Evolutionary conservation across 2,797 vertebrate species (phyloP).

Genomic region (Gouania willdenowi): DNA sequence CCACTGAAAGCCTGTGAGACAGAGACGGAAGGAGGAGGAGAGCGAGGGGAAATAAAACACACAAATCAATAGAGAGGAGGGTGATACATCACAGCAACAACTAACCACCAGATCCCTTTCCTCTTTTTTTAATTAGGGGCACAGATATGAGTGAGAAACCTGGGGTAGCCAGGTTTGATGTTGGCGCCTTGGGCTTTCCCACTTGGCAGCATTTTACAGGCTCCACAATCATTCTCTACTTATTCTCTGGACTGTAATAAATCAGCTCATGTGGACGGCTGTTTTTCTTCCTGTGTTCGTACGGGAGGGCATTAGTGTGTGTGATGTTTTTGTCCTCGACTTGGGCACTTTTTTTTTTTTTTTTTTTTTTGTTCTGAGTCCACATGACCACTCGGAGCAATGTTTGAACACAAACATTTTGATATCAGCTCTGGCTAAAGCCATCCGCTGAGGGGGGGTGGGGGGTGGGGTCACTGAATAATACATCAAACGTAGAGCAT

Average conservation of each 20-base stretch:
- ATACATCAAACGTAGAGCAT: constrained; percentile 56
- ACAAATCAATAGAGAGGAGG: constrained; percentile 39
- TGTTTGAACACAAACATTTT: constrained; percentile 43
- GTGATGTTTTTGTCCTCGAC: constrained; percentile 15
- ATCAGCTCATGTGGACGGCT: not conserved
- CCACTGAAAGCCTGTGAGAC: not conserved
- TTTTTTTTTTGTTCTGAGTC: constrained; percentile 22
- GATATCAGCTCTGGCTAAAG: constrained; percentile 47
- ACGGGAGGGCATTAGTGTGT: too few relatives aligned
- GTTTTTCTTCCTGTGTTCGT: not conserved
- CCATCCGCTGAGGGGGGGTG: constrained; percentile 40
- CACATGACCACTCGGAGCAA: constrained; percentile 19
- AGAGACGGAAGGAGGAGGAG: not conserved
- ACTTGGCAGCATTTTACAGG: not conserved
- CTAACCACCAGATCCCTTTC: constrained; percentile 22
- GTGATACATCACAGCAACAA: constrained; percentile 46
- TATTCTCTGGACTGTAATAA: not conserved
- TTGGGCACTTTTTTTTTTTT: constrained; percentile 14
- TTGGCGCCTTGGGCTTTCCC: not conserved
- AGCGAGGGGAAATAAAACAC: not conserved
- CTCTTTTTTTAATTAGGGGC: constrained; percentile 35
- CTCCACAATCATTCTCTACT: not conserved
- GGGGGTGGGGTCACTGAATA: constrained; percentile 61
- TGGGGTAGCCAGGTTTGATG: not conserved
- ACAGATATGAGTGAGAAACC: constrained; percentile 34